Evolutionary conservation across 37 sponge, comb jelly and placozoan genomes (phyloP), one percentile per base, ranked within the genome.

Genomic region (Haliclona indistincta): DNA sequence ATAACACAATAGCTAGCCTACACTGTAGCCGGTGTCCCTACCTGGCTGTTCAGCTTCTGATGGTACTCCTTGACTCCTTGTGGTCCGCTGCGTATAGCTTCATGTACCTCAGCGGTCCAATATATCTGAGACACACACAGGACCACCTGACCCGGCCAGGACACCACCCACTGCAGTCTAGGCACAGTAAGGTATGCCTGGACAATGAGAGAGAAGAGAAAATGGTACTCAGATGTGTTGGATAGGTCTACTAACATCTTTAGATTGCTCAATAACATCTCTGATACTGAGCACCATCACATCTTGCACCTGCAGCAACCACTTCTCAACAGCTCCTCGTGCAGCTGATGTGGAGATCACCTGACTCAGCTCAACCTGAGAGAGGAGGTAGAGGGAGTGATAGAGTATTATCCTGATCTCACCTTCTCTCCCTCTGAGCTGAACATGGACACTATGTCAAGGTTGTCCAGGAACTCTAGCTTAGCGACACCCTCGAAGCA

Each of bases 111-210:
- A 43, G 56, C 66, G 2, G 99, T 99, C 99, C 99, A 99, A 85
- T 84, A 95, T 45, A 99, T 99, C 83, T 92, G 94, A 67, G 63
- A 78, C 26, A 91, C 96, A 68, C 89, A 88, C 54, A 99, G 81
- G 42, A 92, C 94, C 19, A 99, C 91, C 63, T 99, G 94, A 0
- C 98, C 98, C 2, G 99, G 99, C 99, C 99, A 98, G 66, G 95
- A 88, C 29, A 79, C 67, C 30, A 95, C 99, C 99, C 99, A 98
- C 51, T 93, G 67, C 0, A 87, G 35, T 4, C 98, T 70, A 17
- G 87, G 74, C 20, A 78, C 84, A 17, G 68, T 82, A 25, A 86
- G 71, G 81, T 97, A 97, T 2, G 98, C 98, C 84, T 91, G 67
- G 39, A 70, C 64, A 35, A 47, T 20, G 64, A 38, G 76, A 23